phyloP scores from a whole-genome alignment of 2,113 vertebrate species.

The Taxidea taxus region DNA sequence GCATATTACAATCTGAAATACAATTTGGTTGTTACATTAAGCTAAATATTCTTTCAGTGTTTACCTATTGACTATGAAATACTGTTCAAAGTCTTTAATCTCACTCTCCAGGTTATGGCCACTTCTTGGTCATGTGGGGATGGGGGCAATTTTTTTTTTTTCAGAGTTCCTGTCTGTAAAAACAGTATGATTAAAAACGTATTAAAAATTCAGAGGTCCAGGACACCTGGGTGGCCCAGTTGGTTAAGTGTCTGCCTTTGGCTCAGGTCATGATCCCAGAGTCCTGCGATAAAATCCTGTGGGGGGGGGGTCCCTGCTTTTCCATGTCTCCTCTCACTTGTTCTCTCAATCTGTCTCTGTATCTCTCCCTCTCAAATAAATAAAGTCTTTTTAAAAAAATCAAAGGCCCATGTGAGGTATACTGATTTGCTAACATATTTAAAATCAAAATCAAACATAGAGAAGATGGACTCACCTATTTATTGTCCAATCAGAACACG shows the following conservation, averaged over 20 bases:
- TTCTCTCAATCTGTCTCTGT: too few species aligned
- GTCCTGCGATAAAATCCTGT: too few species aligned
- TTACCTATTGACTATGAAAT: background rate
- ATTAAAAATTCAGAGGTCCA: background rate
- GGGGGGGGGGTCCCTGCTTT: too few species aligned
- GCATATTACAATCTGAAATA: background rate
- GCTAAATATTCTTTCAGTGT: background rate
- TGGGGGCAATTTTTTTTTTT: background rate
- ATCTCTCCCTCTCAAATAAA: too few species aligned
- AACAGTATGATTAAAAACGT: background rate
- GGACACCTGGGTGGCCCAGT: too few species aligned
- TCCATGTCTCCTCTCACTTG: too few species aligned
- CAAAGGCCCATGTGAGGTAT: accelerated
- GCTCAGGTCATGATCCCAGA: too few species aligned
- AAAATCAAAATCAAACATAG: background rate
- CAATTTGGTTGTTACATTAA: background rate
- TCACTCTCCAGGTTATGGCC: background rate
- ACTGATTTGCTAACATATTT: background rate
- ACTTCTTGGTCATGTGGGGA: background rate
- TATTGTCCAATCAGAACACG: background rate
- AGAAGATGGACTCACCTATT: background rate
- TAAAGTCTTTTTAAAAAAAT: background rate
- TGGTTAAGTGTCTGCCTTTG: too few species aligned
- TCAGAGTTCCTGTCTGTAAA: background rate
- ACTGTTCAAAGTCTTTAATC: background rate